Conservation (phyloP, 2,888 invertebrate species). For the Cheilosia vulpina region DNA sequence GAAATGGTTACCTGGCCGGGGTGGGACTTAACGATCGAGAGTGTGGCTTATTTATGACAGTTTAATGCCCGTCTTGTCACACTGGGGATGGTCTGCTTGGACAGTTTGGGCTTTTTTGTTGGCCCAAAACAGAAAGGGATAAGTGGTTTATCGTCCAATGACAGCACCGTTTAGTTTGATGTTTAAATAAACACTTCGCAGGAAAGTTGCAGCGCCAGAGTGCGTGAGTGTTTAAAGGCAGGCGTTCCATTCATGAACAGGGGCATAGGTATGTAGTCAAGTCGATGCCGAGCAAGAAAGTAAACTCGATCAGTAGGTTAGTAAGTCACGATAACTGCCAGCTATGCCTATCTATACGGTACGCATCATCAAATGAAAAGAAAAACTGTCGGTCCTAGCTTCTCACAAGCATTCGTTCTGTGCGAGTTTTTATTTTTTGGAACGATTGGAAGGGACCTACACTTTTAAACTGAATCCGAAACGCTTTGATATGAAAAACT, state of each 20-base stretch:
- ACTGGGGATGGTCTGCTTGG: slow-evolving; percentile 39
- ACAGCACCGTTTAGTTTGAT: slow-evolving; percentile 52
- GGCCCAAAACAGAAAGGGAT: slow-evolving; percentile 11
- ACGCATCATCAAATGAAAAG: no score
- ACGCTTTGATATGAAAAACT: no score
- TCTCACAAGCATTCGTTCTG: no score
- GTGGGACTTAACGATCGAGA: slow-evolving; percentile 49
- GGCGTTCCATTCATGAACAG: neutral
- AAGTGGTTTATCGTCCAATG: slow-evolving; percentile 46
- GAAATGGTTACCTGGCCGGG: slow-evolving; percentile 11
- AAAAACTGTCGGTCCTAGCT: no score
- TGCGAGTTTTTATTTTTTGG: no score
- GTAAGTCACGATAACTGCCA: no score
- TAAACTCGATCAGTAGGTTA: no score
- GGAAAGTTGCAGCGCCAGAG: neutral
- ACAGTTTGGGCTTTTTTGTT: slow-evolving; percentile 30
- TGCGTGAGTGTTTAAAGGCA: neutral
- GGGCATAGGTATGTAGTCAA: neutral
- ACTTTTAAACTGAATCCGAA: no score
- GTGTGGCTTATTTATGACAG: slow-evolving; percentile 36
- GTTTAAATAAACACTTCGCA: slow-evolving; percentile 33
- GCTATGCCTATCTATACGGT: no score
- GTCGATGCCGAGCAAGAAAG: no score
- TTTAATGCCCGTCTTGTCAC: slow-evolving; percentile 55
- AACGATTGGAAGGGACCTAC: no score